Evolutionary conservation across 1,140 invertebrate genomes (phyloP).

Genomic region (Diabrotica undecimpunctata): DNA sequence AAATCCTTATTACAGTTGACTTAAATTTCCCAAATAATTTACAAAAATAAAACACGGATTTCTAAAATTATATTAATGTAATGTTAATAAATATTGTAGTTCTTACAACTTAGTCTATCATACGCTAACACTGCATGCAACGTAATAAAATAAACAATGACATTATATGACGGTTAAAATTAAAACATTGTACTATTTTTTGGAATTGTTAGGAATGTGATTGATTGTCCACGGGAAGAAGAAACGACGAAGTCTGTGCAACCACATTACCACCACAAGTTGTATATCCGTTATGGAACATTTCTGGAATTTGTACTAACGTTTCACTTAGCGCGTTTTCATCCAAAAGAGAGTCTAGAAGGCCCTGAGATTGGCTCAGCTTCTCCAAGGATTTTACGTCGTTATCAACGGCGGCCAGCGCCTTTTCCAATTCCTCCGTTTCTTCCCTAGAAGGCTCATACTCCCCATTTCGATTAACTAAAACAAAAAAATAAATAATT

Average conservation of each 20-base stretch:
- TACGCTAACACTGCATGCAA: too few relatives aligned
- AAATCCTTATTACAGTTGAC: too few relatives aligned
- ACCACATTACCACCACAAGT: constrained; percentile 44
- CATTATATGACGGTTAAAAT: neutral
- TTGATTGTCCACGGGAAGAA: constrained; percentile 45
- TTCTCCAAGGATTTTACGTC: constrained; percentile 72
- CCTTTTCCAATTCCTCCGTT: constrained; percentile 78
- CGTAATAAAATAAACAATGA: too few relatives aligned
- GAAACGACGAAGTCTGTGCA: constrained; percentile 40
- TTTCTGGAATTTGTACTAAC: constrained; percentile 44
- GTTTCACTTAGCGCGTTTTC: constrained; percentile 44
- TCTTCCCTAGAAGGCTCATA: constrained; percentile 73
- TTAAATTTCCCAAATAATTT: too few relatives aligned
- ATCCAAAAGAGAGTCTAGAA: constrained; percentile 49
- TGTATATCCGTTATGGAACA: constrained; percentile 45
- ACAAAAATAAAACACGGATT: too few relatives aligned
- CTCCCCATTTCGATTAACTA: constrained; percentile 68
- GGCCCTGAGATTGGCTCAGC: constrained; percentile 61
- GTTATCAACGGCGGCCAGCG: constrained; percentile 75
- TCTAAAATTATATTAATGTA: too few relatives aligned
- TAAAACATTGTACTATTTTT: neutral
- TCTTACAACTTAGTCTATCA: too few relatives aligned
- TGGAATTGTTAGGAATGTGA: constrained; percentile 39
- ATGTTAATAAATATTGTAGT: too few relatives aligned
- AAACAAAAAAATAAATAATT: constrained; percentile 28